Evolutionary conservation across 2,888 invertebrate species (phyloP).

Genomic region (Mellilla xanthometata): DNA sequence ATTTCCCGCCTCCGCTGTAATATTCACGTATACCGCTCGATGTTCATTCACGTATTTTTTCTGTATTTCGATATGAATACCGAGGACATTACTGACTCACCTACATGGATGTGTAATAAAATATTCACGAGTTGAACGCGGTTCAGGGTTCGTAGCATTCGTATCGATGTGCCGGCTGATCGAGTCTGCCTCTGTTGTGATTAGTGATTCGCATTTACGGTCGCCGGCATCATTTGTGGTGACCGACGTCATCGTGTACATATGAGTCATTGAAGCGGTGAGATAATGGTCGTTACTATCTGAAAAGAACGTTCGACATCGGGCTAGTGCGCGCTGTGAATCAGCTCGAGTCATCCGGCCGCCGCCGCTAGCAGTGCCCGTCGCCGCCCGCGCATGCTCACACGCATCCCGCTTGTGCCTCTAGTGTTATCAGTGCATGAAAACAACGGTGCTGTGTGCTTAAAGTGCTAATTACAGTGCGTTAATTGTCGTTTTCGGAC

Average conservation of each 20-base stretch:
- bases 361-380: slow-evolving; percentile 47
- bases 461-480: slow-evolving; percentile 50
- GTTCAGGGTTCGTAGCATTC: slow-evolving; percentile 3
- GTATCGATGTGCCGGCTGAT: slow-evolving; percentile 20
- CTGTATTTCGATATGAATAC: slow-evolving; percentile 12
- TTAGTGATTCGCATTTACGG: slow-evolving; percentile 18
- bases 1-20: slow-evolving; percentile 6
- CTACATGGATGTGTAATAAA: slow-evolving; percentile 22
- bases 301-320: slow-evolving; percentile 54
- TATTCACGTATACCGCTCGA: slow-evolving; percentile 6
- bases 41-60: slow-evolving; percentile 12
- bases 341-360: slow-evolving; percentile 52
- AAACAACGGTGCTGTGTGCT: slow-evolving; percentile 58
- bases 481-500: slow-evolving; percentile 30
- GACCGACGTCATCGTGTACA: slow-evolving; percentile 41
- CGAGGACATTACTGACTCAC: slow-evolving; percentile 4
- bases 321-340: slow-evolving; percentile 50
- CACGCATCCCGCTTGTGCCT: slow-evolving; percentile 67
- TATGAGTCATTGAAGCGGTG: slow-evolving; percentile 51
- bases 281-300: slow-evolving; percentile 44
- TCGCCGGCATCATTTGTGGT: slow-evolving; percentile 28
- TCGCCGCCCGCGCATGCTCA: slow-evolving; percentile 65
- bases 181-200: slow-evolving; percentile 25
- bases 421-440: slow-evolving; percentile 68
- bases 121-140: slow-evolving; percentile 23